These are phyloP conservation scores for Coregonus sp. DNA, from an alignment of 2,797 vertebrate genomes.

Conservation along the genomic window DNA sequence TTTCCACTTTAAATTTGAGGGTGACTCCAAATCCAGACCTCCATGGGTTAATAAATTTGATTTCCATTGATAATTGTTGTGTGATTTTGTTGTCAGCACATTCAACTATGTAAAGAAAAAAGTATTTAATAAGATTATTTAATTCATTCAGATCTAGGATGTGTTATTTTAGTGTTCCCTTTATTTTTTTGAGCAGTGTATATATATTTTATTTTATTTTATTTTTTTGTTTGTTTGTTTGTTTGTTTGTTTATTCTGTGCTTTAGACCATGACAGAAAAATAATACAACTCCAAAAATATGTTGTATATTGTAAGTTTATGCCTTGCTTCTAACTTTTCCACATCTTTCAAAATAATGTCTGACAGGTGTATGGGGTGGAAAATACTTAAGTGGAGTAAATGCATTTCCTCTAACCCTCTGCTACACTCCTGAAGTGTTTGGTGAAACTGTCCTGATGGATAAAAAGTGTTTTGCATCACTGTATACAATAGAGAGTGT, in stretches of 20 bases:
- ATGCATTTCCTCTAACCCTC: constrained; percentile 20
- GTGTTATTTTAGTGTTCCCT: no score
- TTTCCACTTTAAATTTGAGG: no score
- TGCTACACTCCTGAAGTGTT: constrained; percentile 25
- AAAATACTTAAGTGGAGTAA: constrained; percentile 44
- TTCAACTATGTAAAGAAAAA: no score
- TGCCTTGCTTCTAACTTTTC: constrained; percentile 45
- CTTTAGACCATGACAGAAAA: neutral
- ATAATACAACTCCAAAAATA: neutral
- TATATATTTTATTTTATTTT: neutral
- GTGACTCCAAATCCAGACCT: no score
- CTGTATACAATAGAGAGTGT: constrained; percentile 11
- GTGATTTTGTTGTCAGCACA: no score
- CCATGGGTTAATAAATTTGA: no score
- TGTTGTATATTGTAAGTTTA: neutral
- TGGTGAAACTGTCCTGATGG: constrained; percentile 29
- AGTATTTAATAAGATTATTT: no score
- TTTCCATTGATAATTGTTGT: no score
- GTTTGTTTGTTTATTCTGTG: neutral
- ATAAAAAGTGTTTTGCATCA: constrained; percentile 38
- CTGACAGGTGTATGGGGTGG: neutral
- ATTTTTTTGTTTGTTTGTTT: no score
- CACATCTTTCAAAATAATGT: constrained; percentile 15
- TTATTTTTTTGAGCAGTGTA: neutral
- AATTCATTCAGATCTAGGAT: no score